Base-by-base conservation (phyloP, 2,113 vertebrate species). In the Paedocypris sp. region DNA sequence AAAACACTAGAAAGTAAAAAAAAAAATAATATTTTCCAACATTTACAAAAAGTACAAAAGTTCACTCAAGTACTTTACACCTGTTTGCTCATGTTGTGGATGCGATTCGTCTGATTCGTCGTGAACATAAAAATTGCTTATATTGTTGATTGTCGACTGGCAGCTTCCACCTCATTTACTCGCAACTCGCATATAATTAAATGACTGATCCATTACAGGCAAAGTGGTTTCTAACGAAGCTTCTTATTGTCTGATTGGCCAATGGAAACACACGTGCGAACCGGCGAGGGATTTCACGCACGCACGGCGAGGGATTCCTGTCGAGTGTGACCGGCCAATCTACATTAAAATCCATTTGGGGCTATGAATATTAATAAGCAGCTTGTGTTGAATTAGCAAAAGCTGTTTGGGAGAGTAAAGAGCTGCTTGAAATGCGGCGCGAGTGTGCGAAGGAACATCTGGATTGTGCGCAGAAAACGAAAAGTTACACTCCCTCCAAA, bases 241-340 rank as follows among this genome's bases (percentile, higher is more conserved):
- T 57, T 57, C 52, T 19, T 10, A 41, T 56, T 42, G 13, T 56
- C 25, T 57, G 12, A 41, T 57, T 57, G 36, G 42, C 23, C 31
- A 16, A 57, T 15, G 7, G 22, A 23, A 36, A 36, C 49, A 42
- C 10, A 13, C 13, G 29, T 38, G 29, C 16, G 12, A n/a, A 20
- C 29, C 22, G 29, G 53, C 39, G 9, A 20, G 8, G 26, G 36
- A 57, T 57, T 57, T 29, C 38, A 57, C 32, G 26, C 36, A 42
- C 31, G 36, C 38, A 2, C 31, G 12, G 10, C 39, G 11, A 32
- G 9, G 10, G 16, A 6, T 43, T 58, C 26, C 53, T 20, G 26
- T 7, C 53, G 43, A 58, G 16, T 43, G 39, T 58, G 53, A 58
- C 26, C 16, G 31, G 53, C 32, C 53, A 41, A 38, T 54, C 49